phyloP scores from a whole-genome alignment of 23 tunicate species.

The Styela plicata region DNA sequence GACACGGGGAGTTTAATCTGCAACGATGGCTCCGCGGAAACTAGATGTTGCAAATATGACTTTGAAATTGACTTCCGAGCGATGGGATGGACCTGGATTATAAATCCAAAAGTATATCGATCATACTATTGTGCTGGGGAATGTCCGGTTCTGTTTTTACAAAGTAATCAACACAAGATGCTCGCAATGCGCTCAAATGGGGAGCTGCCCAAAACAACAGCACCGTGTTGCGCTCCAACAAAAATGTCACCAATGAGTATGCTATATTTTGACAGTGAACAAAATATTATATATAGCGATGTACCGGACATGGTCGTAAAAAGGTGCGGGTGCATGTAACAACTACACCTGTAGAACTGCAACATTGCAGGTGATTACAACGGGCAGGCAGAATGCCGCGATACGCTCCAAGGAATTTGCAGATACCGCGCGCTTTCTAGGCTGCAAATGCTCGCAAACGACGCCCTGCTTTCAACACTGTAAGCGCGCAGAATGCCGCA shows the following conservation, averaged over 20 bases:
- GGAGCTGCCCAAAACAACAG: constrained; percentile 18
- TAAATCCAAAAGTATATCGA: constrained; percentile 36
- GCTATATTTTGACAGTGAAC: constrained; percentile 60
- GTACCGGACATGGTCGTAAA: constrained; percentile 67
- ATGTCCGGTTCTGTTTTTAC: constrained; percentile 36
- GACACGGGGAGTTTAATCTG: constrained; percentile 3
- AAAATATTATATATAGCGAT: constrained; percentile 58
- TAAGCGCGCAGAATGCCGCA: not conserved
- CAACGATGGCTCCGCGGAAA: constrained; percentile 20
- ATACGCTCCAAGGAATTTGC: not conserved
- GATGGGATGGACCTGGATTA: constrained; percentile 75
- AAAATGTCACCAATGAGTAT: constrained; percentile 43
- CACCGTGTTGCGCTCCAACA: constrained; percentile 64
- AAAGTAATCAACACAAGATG: constrained; percentile 26
- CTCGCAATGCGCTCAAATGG: not conserved
- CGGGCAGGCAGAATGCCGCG: not conserved
- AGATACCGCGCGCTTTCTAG: not conserved
- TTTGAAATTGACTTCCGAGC: constrained; percentile 40
- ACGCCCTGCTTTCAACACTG: not conserved
- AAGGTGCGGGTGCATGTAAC: constrained; percentile 68
- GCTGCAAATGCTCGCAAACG: not conserved
- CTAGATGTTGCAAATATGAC: constrained; percentile 54
- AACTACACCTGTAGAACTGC: not conserved
- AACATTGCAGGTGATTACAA: not conserved
- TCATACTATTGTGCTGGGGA: constrained; percentile 69